Percentiles rank a stretch among this genome's conserved stretches.
phyloP scores from a whole-genome alignment of 1,140 invertebrate species.

The Varroa destructor region DNA sequence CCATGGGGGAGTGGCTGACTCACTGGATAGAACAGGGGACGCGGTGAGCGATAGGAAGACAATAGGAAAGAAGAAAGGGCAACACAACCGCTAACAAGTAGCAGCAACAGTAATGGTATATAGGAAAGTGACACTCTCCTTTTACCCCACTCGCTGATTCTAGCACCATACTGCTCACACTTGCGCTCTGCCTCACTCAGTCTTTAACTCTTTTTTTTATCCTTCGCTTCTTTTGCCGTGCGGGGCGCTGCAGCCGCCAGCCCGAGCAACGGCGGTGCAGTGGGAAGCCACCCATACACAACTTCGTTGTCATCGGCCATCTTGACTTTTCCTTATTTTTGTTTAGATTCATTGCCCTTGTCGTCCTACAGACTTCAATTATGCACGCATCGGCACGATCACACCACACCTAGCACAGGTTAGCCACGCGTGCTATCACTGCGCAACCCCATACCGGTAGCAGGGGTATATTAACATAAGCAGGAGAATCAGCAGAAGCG shows the following conservation, averaged over 20 bases:
- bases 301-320: too few relatives aligned
- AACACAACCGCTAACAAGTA: too few relatives aligned
- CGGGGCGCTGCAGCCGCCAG: too few relatives aligned
- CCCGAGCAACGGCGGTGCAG: too few relatives aligned
- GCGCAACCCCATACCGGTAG: too few relatives aligned
- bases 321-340: neutral
- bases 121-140: slow-evolving; percentile 11
- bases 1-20: slow-evolving; percentile 5
- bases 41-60: too few relatives aligned
- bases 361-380: slow-evolving; percentile 25
- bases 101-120: neutral
- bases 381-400: slow-evolving; percentile 11
- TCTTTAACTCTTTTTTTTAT: too few relatives aligned
- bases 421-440: neutral
- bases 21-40: neutral
- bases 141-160: neutral
- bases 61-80: too few relatives aligned
- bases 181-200: neutral
- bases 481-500: too few relatives aligned
- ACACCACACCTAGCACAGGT: slow-evolving; percentile 5
- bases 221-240: too few relatives aligned
- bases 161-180: neutral
- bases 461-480: too few relatives aligned
- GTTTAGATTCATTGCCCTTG: neutral
- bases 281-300: too few relatives aligned